Percentiles rank a stretch among this genome's conserved stretches.
Conservation (phyloP, 2,888 invertebrate genomes). For the Orchesellides sinensis region DNA sequence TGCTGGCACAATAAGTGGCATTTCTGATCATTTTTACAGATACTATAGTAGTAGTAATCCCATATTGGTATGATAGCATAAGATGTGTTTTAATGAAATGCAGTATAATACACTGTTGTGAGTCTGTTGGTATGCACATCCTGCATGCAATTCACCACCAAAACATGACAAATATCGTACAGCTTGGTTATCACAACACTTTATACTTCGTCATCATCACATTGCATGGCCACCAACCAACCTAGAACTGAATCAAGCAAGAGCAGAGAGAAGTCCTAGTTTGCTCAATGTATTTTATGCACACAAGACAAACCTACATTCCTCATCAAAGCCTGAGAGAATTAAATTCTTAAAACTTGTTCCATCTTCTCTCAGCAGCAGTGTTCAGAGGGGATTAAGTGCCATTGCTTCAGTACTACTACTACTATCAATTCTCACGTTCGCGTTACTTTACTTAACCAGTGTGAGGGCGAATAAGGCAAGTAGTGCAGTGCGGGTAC, state of each 20-base stretch:
- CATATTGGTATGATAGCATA: background rate
- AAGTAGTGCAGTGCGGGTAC: too few species aligned
- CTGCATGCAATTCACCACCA: background rate
- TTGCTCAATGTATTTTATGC: too few species aligned
- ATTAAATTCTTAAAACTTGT: conserved; percentile 38
- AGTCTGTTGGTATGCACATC: too few species aligned
- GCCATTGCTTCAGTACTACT: background rate
- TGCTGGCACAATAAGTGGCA: background rate
- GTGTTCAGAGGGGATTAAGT: background rate
- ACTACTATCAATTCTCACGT: background rate
- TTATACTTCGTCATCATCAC: background rate
- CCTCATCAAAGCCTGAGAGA: background rate
- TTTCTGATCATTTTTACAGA: background rate
- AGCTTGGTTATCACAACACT: background rate
- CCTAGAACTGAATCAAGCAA: too few species aligned
- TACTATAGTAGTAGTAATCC: background rate
- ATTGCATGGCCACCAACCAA: background rate
- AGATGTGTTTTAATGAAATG: background rate
- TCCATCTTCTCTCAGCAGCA: background rate
- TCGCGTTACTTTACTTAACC: background rate
- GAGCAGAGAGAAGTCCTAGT: too few species aligned
- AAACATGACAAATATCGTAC: background rate
- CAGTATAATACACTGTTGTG: background rate
- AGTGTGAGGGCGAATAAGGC: too few species aligned
- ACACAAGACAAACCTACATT: background rate